These are phyloP conservation scores for Vannuccia rotundouncinata DNA, from an alignment of 2,888 invertebrate species.

Conservation along the genomic window DNA sequence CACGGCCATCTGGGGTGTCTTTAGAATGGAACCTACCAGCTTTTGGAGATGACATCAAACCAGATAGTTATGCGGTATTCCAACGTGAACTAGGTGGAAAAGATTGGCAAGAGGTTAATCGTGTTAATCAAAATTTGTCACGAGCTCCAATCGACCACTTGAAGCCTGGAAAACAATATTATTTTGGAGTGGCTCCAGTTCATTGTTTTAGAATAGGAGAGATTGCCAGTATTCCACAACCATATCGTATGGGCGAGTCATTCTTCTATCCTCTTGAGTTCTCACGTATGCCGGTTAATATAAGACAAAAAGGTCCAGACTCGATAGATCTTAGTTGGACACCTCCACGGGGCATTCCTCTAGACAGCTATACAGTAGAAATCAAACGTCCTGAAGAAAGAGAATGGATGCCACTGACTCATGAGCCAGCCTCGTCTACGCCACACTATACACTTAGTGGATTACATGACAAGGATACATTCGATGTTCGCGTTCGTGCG, in stretches of 20 bases:
- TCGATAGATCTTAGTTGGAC: not conserved
- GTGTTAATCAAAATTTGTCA: not conserved
- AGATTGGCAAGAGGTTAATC: constrained; percentile 15
- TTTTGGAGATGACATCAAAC: not conserved
- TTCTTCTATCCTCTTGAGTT: constrained; percentile 17
- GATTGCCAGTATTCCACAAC: not conserved
- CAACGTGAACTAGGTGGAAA: not conserved
- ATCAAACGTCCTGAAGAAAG: not conserved
- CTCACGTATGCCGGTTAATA: not conserved
- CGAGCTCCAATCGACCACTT: not conserved
- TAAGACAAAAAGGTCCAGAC: not conserved
- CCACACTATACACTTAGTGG: not conserved
- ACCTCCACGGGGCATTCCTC: not conserved
- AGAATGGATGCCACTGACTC: not conserved
- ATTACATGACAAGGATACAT: not conserved
- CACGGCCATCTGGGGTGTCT: not conserved
- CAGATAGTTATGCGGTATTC: constrained; percentile 20
- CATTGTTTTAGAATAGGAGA: constrained; percentile 11
- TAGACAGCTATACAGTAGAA: not conserved
- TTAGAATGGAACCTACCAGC: constrained; percentile 11
- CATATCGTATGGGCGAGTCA: not conserved
- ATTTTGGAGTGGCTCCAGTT: constrained; percentile 30
- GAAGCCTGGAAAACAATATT: constrained; percentile 1
- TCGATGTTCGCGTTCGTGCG: constrained; percentile 50
- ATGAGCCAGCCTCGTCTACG: not conserved